phyloP scores from a whole-genome alignment of 2,888 invertebrate species.

The Apamea sordens region DNA sequence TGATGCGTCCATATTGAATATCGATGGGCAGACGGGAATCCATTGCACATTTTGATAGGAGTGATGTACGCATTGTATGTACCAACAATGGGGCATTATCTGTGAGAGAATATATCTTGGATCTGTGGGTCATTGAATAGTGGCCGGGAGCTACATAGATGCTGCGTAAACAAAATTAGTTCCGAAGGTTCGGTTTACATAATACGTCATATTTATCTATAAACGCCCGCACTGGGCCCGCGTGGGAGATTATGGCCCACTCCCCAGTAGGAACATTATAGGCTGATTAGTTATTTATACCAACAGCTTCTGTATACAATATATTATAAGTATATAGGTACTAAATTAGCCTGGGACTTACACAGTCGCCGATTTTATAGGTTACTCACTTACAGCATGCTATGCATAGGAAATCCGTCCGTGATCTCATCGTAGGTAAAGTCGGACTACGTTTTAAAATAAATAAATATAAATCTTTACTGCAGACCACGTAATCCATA shows the following conservation, averaged over 20 bases:
- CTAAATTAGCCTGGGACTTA: background rate
- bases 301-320: background rate
- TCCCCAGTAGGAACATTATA: too few relatives aligned
- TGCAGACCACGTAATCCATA: too few relatives aligned
- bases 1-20: constrained; percentile 51
- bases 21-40: constrained; percentile 40
- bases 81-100: constrained; percentile 65
- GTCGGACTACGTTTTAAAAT: background rate
- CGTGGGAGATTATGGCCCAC: too few relatives aligned
- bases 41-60: constrained; percentile 63
- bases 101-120: constrained; percentile 62
- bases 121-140: constrained; percentile 65
- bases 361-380: background rate
- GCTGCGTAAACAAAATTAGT: background rate
- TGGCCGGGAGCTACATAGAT: constrained; percentile 33
- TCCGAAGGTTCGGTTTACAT: constrained; percentile 39
- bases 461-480: too few relatives aligned
- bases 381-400: background rate
- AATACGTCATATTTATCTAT: background rate
- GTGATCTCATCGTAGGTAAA: background rate
- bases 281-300: too few relatives aligned
- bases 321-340: too few relatives aligned
- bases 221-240: too few relatives aligned
- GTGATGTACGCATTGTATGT: constrained; percentile 64
- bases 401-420: background rate